Evolutionary conservation across 2,797 vertebrate genomes (phyloP), one percentile per base, ranked within the genome.

Genomic region (Prunella strophiata): DNA sequence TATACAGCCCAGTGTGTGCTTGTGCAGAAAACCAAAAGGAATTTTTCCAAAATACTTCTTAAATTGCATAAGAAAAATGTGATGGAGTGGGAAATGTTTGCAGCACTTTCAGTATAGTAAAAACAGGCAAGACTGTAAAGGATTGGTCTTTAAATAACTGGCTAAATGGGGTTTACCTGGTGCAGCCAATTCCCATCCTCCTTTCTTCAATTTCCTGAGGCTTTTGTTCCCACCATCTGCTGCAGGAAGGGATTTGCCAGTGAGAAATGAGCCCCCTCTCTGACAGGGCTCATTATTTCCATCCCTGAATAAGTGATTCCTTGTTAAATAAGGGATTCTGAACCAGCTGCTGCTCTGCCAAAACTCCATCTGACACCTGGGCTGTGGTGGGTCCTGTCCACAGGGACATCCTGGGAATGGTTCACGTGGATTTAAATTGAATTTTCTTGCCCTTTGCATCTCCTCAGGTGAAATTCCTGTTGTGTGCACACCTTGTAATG

Each of bases 191-290:
- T 84, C 38, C 19, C 29, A 16, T 59, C 16, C 45, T 91, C 12
- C 34, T 50, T 26, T 48, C 47, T 21, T 67, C 9, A 15, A 0
- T 81, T 86, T 26, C 50, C 20, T 67, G 59, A 50, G 36, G 42
- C 52, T 79, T 36, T 88, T 95, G 86, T 92, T 80, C n/a, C 0
- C 6, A 43, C 23, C 65, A 74, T 38, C 80, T 95, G 90, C 81
- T 96, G 45, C 81, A 92, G 16, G 30, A 25, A 52, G 29, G 65
- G 51, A 26, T 73, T 32, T 82, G 34, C 63, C 61, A 65, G 57
- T 29, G 72, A 92, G 80, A 82, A 95, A 77, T 18, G 86, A 91
- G 34, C 34, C 20, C 17, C 25, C n/a, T 86, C 36, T 80, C 68
- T 93, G 79, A 26, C 51, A 63, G 45, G 68, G 77, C 51, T 93